Conservation (phyloP, 2,888 invertebrate genomes). For the Rugalucina vietnamica region DNA sequence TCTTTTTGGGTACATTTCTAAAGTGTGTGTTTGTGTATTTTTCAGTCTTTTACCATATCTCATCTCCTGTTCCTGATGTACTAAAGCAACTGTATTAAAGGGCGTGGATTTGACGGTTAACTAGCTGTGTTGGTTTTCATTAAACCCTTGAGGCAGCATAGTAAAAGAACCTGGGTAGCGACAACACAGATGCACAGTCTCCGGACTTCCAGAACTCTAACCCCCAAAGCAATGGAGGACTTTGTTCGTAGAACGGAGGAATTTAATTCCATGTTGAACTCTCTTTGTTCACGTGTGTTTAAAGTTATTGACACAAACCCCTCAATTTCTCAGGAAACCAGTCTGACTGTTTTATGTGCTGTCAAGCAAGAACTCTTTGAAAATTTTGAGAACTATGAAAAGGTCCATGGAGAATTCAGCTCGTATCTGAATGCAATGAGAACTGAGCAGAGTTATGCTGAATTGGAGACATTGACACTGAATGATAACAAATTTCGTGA, state of each 20-base stretch:
- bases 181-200: not conserved
- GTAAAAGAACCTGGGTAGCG: constrained; percentile 1
- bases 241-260: not conserved
- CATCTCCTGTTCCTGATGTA: too few species aligned
- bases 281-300: too few species aligned
- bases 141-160: not conserved
- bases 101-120: too few species aligned
- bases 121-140: not conserved
- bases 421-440: not conserved
- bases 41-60: too few species aligned
- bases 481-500: not conserved
- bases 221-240: not conserved
- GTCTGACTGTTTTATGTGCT: not conserved
- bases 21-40: too few species aligned
- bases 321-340: not conserved
- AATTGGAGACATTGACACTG: not conserved
- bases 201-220: not conserved
- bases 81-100: too few species aligned
- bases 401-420: not conserved
- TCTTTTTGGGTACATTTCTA: too few species aligned
- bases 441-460: not conserved
- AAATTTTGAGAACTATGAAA: not conserved
- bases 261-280: not conserved
- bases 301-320: not conserved
- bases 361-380: not conserved